phyloP scores from a whole-genome alignment of 2,797 vertebrate species.

The Lycodopsis pacificus region DNA sequence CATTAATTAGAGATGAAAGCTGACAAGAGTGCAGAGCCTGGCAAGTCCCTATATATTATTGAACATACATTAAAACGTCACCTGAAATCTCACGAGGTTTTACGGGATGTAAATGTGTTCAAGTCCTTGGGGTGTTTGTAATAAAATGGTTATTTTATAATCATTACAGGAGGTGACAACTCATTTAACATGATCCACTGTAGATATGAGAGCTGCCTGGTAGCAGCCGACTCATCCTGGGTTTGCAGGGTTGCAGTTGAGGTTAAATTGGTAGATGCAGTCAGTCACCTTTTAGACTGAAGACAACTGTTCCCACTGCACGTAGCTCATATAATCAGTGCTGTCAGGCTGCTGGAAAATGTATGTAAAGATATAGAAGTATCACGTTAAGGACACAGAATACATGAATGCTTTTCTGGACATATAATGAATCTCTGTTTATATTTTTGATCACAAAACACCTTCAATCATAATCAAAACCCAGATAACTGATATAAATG shows the following conservation, averaged over 20 bases:
- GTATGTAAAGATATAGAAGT: neutral
- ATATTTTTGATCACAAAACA: neutral
- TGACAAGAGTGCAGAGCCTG: conserved; percentile 10
- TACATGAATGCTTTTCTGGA: neutral
- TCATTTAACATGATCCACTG: neutral
- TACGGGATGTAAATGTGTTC: conserved; percentile 8
- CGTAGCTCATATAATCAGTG: neutral
- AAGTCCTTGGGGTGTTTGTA: neutral
- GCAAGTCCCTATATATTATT: conserved; percentile 8
- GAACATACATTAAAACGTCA: conserved; percentile 9
- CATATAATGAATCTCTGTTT: neutral
- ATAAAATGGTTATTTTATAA: neutral
- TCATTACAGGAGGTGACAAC: neutral
- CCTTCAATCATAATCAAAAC: conserved; percentile 4
- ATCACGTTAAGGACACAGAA: neutral
- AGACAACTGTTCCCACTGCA: conserved; percentile 6
- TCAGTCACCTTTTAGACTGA: neutral
- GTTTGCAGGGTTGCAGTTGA: conserved; percentile 1
- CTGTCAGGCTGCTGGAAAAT: neutral
- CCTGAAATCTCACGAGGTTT: neutral
- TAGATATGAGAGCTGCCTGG: neutral
- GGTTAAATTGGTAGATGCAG: conserved; percentile 8
- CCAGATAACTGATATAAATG: neutral
- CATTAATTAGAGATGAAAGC: conserved; percentile 34
- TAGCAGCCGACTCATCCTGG: neutral